Evolutionary conservation across 2,888 invertebrate species (phyloP).

Genomic region (Coronaproctus castanopsis): DNA sequence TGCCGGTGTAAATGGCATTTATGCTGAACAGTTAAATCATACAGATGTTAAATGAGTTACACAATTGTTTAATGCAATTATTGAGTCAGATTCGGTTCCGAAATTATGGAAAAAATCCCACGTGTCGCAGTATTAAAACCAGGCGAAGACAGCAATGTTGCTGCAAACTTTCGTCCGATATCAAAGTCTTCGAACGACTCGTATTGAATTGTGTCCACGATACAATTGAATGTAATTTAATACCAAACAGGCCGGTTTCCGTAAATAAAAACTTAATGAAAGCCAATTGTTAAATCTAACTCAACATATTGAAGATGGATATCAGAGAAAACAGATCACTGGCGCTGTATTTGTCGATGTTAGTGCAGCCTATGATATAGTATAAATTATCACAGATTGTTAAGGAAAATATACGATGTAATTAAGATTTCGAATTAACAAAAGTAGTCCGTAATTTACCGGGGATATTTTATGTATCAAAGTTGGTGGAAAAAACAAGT

Average conservation of each 20-base stretch:
- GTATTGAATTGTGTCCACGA: background rate
- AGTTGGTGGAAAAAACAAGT: background rate
- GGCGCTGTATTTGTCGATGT: background rate
- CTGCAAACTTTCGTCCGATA: background rate
- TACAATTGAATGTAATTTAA: background rate
- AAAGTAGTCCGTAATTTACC: background rate
- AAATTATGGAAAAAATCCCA: background rate
- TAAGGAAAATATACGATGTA: background rate
- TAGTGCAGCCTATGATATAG: background rate
- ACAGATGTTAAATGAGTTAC: background rate
- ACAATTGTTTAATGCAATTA: background rate
- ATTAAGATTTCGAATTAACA: background rate
- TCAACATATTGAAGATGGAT: background rate
- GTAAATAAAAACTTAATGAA: background rate
- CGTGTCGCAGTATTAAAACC: background rate
- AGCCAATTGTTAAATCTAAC: background rate
- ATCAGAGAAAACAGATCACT: background rate
- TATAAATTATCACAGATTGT: background rate
- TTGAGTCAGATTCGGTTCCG: background rate
- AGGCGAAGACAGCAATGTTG: background rate
- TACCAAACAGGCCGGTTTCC: background rate
- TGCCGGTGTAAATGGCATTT: background rate
- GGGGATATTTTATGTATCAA: background rate
- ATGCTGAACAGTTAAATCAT: background rate
- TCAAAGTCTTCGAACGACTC: background rate